Base-by-base conservation (phyloP, 2,797 vertebrate genomes). In the Mus caroli region DNA sequence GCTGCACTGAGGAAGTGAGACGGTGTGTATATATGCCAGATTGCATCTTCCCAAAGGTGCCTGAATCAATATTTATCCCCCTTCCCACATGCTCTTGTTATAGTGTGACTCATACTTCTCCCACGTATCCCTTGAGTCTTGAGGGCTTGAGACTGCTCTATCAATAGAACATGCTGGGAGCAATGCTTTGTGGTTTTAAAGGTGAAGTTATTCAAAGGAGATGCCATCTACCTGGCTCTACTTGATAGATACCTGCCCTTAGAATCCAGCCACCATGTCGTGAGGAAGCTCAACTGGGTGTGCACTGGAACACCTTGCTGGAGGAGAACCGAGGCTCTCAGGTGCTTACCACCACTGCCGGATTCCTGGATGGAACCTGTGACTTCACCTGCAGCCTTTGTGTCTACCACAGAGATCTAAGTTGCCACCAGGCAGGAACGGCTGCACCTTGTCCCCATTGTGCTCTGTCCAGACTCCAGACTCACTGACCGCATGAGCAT, bases 281-380 rank as follows among this genome's bases (percentile, higher is more conserved):
- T 88, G 43, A 60, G 75, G 89, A 54, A 56, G 85, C 78, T 37
- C 82, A 12, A 12, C 9, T 10, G n/a, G 71, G 26, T 0, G 19
- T 76, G 88, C 10, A 5, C 14, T 1, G 56, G 17, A 58, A 69
- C 3, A 5, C 24, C 31, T 12, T 2, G 10, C 1, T 0, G 7
- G 37, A 69, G 64, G 58, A 67, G 67, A 52, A 1, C 6, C 0
- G 8, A 83, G 26, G 52, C 43, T 37, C 46, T 22, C 77, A 62
- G 50, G 4, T 0, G 54, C 58, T 2, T 9, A 8, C 15, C 37
- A 37, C 40, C 34, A 28, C 26, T 10, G 0, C 19, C 0, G 19
- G 60, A 92, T 31, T 20, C 0, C 64, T 28, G 58, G 56, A 13
- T 0, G 20, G 24, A 56, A 6, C 56, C 10, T 34, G 26, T 26